These are phyloP conservation scores for Lasioglossum leucozonium DNA, from an alignment of 2,888 invertebrate genomes.

Conservation along the genomic window DNA sequence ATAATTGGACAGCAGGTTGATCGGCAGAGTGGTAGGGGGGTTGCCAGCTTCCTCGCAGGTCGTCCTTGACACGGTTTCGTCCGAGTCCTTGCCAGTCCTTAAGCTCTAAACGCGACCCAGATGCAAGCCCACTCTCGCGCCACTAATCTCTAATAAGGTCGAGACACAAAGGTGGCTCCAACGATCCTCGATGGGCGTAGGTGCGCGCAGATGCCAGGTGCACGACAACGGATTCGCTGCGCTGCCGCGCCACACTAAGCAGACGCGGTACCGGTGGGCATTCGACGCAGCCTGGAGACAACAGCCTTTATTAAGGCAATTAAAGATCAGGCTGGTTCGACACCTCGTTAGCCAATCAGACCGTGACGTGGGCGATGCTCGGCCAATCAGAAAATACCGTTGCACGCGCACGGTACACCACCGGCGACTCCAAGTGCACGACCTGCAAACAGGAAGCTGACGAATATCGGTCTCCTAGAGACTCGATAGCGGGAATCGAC, in stretches of 20 bases:
- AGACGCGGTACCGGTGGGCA: neutral
- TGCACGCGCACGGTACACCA: constrained; percentile 17
- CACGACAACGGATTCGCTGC: neutral
- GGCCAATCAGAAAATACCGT: constrained; percentile 65
- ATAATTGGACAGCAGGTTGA: constrained; percentile 68
- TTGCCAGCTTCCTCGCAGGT: constrained; percentile 57
- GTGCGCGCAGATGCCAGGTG: constrained; percentile 14
- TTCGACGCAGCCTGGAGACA: constrained; percentile 14
- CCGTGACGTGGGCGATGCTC: constrained; percentile 67
- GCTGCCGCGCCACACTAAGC: neutral
- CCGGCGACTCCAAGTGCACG: neutral
- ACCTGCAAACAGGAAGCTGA: constrained; percentile 20
- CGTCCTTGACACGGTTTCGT: constrained; percentile 70
- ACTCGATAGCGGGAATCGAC: neutral
- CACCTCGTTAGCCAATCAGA: constrained; percentile 73
- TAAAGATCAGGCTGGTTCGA: constrained; percentile 64
- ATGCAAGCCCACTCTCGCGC: constrained; percentile 54
- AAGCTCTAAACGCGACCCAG: constrained; percentile 68
- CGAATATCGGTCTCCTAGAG: neutral
- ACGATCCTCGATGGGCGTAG: constrained; percentile 38
- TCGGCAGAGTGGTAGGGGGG: constrained; percentile 7
- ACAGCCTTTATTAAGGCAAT: constrained; percentile 67
- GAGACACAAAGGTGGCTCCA: constrained; percentile 43
- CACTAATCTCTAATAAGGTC: constrained; percentile 70
- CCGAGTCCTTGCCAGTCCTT: constrained; percentile 69